Percentiles rank a stretch among this genome's conserved stretches.
These are phyloP conservation scores for Zele albiditarsus DNA, from an alignment of 2,888 invertebrate species.

Conservation along the genomic window DNA sequence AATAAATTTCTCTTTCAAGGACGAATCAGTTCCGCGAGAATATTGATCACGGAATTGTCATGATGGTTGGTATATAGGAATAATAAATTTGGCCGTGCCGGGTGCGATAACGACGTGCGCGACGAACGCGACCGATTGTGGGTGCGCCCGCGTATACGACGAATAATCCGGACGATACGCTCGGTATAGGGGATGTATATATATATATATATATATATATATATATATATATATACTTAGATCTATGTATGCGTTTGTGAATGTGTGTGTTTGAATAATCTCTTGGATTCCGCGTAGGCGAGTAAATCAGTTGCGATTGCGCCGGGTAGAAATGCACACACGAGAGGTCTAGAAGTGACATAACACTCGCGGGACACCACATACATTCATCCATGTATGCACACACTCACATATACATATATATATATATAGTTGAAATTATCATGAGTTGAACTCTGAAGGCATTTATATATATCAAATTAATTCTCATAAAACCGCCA, in stretches of 20 bases:
- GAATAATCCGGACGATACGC: slow-evolving; percentile 30
- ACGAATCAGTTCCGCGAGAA: slow-evolving; percentile 23
- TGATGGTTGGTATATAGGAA: slow-evolving; percentile 25
- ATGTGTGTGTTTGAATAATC: slow-evolving; percentile 28
- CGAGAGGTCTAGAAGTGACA: slow-evolving; percentile 19
- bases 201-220: neutral
- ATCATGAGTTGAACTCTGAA: neutral
- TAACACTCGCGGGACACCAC: neutral
- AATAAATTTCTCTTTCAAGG: slow-evolving; percentile 6
- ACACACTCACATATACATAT: neutral
- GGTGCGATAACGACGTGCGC: slow-evolving; percentile 32
- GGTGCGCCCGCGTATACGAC: slow-evolving; percentile 29
- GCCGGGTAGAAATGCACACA: slow-evolving; percentile 31
- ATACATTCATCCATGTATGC: neutral
- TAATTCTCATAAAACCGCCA: slow-evolving; percentile 7
- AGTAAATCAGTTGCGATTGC: slow-evolving; percentile 52
- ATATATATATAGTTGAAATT: neutral
- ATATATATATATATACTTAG: neutral
- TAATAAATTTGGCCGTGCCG: slow-evolving; percentile 36
- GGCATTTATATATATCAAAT: neutral
- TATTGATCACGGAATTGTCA: slow-evolving; percentile 32
- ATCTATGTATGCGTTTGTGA: slow-evolving; percentile 3
- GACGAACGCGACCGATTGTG: slow-evolving; percentile 19
- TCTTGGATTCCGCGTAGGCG: slow-evolving; percentile 29
- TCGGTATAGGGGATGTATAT: neutral